Conservation (phyloP, 92 coral and sea anemone species). For the Isaurus tuberculatus region DNA sequence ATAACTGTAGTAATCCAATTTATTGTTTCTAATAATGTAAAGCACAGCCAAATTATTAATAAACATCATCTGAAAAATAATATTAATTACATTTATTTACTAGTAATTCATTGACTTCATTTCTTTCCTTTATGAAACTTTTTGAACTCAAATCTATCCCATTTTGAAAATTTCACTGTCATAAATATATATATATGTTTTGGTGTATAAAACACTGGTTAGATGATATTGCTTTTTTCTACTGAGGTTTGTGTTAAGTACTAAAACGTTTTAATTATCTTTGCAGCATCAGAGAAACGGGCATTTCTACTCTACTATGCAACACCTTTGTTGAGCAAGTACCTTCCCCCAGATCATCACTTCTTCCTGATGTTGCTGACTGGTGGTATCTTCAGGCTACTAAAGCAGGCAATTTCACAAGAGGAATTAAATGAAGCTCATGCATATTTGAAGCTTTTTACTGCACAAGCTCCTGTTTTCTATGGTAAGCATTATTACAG, state of each 20-base stretch:
- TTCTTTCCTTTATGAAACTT: too few relatives aligned
- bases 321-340: conserved; percentile 42
- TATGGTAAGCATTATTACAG: conserved; percentile 42
- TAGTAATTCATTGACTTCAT: not conserved
- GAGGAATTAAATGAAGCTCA: conserved; percentile 46
- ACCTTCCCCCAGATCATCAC: conserved; percentile 43
- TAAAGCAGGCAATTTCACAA: conserved; percentile 47
- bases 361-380: conserved; percentile 54
- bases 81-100: not conserved
- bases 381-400: conserved; percentile 55
- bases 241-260: too few relatives aligned
- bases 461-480: conserved; percentile 55
- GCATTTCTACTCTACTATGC: conserved; percentile 59
- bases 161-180: too few relatives aligned
- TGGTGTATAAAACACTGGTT: too few relatives aligned
- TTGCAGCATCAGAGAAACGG: conserved; percentile 56
- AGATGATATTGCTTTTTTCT: too few relatives aligned
- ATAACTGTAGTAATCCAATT: too few relatives aligned
- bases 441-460: conserved; percentile 50
- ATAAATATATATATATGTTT: too few relatives aligned
- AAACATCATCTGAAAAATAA: conserved; percentile 11
- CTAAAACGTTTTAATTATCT: not conserved
- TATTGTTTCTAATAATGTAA: too few relatives aligned
- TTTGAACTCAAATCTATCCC: too few relatives aligned
- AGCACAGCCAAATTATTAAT: too few relatives aligned